Evolutionary conservation across 1,140 invertebrate genomes (phyloP).

Genomic region (Eulimnadia texana): DNA sequence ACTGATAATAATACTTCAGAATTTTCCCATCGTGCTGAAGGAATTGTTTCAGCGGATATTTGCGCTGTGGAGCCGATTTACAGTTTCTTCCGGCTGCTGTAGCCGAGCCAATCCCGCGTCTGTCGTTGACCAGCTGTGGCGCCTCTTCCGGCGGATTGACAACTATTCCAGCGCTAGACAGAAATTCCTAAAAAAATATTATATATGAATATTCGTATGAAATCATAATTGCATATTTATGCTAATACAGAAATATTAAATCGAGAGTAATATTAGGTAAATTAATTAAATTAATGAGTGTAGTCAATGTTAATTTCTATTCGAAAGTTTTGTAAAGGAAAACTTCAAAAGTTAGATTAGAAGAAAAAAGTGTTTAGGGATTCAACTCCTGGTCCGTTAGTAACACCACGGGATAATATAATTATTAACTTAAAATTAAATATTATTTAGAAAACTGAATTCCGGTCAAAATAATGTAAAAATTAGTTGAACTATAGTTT

Average conservation of each 20-base stretch:
- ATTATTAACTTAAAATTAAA: no score
- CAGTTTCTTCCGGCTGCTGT: slow-evolving; percentile 24
- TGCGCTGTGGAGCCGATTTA: neutral
- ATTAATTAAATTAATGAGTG: neutral
- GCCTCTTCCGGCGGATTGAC: slow-evolving; percentile 50
- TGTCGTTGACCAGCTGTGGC: slow-evolving; percentile 40
- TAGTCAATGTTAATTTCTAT: neutral
- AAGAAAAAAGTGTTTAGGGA: no score
- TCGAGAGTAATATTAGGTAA: neutral
- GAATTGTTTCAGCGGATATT: slow-evolving; percentile 33
- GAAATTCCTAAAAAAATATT: slow-evolving; percentile 44
- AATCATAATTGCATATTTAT: slow-evolving; percentile 1
- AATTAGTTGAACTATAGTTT: no score
- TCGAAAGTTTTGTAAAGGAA: no score
- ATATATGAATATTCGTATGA: slow-evolving; percentile 4
- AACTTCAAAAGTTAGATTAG: no score
- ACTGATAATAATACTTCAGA: slow-evolving; percentile 40
- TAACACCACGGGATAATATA: no score
- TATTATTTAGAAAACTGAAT: no score
- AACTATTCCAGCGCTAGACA: slow-evolving; percentile 65
- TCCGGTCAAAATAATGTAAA: no score
- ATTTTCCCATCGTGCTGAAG: slow-evolving; percentile 56
- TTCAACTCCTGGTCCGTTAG: no score
- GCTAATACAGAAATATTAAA: neutral
- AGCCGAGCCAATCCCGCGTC: no score